Evolutionary conservation across 1,140 invertebrate species (phyloP), one percentile per base, ranked within the genome.

Genomic region (Asobara japonica): DNA sequence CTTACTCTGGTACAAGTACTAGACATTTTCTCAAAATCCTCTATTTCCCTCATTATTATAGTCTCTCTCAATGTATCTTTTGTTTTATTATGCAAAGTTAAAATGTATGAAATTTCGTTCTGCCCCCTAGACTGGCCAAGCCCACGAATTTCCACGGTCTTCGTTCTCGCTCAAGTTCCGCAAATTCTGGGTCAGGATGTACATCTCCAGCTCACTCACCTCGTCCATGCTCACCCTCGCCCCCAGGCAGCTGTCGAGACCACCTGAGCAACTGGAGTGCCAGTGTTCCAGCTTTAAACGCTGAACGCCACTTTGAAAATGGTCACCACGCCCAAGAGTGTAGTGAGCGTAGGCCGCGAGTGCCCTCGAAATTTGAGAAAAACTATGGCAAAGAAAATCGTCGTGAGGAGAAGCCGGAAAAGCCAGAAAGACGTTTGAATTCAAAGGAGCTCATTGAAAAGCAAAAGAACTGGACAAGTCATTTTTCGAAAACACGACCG

Each of bases 391-490:
- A 87, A 56, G 79, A 77, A 88, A 91, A 87, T 88, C 90, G 69
- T 80, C 25, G 88, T 61, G 87, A 90, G 8, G 89, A 92, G 77
- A 85, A 90, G 69, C 93, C 93, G 0, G 93, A 94, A 72, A 95
- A 95, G 84, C 93, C 93, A 1, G 94, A 95, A 81, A 88, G 93
- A 30, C 92, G 94, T 77, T 91, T 95, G 71, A 95, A 95, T 78
- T 93, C 91, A 7, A 92, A 94, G 66, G 94, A 96, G 83, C 85
- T 96, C 11, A 96, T 96, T 41, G 94, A 96, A 83, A 95, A 96
- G 78, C 94, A 96, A 77, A 92, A 93, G 79, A 96, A 96, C 84
- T 96, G 95, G 95, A 96, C 94, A 2, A 93, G 94, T 51, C 95
- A 96, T 84, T 96, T 96, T 81, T 93, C 92, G 22, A 95, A 94